These are phyloP conservation scores for Alethe castanea DNA, from an alignment of 2,113 vertebrate genomes.

Conservation along the genomic window DNA sequence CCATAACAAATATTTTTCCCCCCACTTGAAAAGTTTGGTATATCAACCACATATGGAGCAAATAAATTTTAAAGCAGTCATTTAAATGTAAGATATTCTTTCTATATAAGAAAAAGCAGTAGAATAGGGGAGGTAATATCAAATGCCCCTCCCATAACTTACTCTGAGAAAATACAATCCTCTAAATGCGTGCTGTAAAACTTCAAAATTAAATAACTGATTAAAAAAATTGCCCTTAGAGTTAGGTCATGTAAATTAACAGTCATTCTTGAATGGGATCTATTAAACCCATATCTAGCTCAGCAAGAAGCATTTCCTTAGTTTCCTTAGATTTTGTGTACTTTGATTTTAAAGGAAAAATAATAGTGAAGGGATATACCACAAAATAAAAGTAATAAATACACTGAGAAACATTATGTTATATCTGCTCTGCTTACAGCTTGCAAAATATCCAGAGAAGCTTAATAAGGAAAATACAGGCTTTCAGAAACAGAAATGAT, in stretches of 20 bases:
- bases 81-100: not conserved
- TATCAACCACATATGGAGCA: not conserved
- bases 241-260: not conserved
- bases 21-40: not conserved
- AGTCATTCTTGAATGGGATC: not conserved
- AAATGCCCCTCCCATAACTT: not conserved
- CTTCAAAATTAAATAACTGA: not conserved
- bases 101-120: not conserved
- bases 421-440: not conserved
- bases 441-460: conserved; percentile 37
- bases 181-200: not conserved
- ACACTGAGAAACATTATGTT: conserved; percentile 26
- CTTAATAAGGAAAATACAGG: conserved; percentile 38
- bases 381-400: not conserved
- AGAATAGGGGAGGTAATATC: not conserved
- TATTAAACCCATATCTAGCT: not conserved
- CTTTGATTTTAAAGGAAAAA: not conserved
- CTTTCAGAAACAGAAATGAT: conserved; percentile 35
- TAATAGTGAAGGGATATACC: not conserved
- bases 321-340: not conserved
- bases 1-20: accelerated
- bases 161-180: not conserved
- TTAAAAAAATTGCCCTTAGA: not conserved
- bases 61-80: not conserved
- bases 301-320: not conserved